These are phyloP conservation scores for Pseudopleuronectes americanus DNA, from an alignment of 2,797 vertebrate species.

Conservation along the genomic window DNA sequence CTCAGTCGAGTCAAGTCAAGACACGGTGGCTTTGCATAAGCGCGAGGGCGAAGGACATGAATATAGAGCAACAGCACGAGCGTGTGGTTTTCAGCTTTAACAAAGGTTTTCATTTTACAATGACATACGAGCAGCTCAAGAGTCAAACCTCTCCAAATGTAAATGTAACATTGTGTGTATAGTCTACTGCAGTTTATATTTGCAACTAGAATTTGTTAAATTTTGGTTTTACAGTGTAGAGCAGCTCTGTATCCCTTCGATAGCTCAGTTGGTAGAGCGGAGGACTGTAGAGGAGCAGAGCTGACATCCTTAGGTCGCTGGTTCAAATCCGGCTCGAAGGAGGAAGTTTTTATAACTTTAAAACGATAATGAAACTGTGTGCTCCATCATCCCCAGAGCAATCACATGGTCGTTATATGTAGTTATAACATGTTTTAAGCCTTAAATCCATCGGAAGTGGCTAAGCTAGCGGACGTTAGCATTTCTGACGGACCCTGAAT, in stretches of 20 bases:
- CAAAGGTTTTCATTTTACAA: not conserved
- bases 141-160: no score
- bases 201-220: no score
- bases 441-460: no score
- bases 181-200: no score
- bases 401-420: no score
- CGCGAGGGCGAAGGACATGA: constrained; percentile 26
- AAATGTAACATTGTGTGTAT: no score
- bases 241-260: not conserved
- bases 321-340: constrained; percentile 21
- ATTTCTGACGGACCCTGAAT: no score
- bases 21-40: constrained; percentile 49
- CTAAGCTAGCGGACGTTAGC: no score
- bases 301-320: constrained; percentile 2
- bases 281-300: not conserved
- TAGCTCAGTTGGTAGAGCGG: constrained; percentile 26
- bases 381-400: no score
- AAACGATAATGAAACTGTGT: not conserved
- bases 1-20: constrained; percentile 61
- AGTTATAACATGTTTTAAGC: no score
- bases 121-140: not conserved
- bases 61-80: not conserved
- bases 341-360: not conserved
- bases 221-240: no score
- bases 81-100: not conserved